Percentiles rank a stretch among this genome's conserved stretches.
These are phyloP conservation scores for Germaria angustata DNA, from an alignment of 2,888 invertebrate species.

Conservation along the genomic window DNA sequence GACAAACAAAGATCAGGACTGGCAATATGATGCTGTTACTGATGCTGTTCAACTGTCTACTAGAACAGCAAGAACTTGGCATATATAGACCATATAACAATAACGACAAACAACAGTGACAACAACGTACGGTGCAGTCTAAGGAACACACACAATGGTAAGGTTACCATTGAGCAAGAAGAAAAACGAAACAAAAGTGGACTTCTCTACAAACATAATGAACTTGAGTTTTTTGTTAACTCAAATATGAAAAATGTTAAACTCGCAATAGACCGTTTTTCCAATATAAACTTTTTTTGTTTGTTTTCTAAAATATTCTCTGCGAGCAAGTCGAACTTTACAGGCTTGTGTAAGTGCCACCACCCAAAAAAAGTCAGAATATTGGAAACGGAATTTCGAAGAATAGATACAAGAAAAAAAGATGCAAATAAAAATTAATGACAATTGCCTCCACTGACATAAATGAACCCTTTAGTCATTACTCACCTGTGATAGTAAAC, in stretches of 20 bases:
- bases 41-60: conserved; percentile 65
- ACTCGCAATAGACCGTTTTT: background rate
- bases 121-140: conserved; percentile 17
- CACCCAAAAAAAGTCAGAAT: conserved; percentile 18
- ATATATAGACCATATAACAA: conserved; percentile 62
- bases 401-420: conserved; percentile 6
- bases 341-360: conserved; percentile 58
- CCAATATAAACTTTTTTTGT: background rate
- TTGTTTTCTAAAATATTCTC: background rate
- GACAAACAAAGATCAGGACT: conserved; percentile 52
- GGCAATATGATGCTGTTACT: conserved; percentile 58
- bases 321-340: background rate
- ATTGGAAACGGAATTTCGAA: conserved; percentile 4
- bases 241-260: conserved; percentile 50
- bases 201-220: background rate
- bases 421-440: conserved; percentile 57
- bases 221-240: conserved; percentile 12
- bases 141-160: conserved; percentile 59
- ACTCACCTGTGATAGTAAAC: conserved; percentile 72
- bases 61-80: conserved; percentile 62
- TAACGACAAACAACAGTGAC: conserved; percentile 61
- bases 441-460: conserved; percentile 70
- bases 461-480: conserved; percentile 75
- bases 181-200: too few species aligned
- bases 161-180: background rate